A percentile compares a stretch with the other conserved stretches of the same genome.
Evolutionary conservation across 2,113 vertebrate species (phyloP).

Genomic region (Leptosomus discolor): DNA sequence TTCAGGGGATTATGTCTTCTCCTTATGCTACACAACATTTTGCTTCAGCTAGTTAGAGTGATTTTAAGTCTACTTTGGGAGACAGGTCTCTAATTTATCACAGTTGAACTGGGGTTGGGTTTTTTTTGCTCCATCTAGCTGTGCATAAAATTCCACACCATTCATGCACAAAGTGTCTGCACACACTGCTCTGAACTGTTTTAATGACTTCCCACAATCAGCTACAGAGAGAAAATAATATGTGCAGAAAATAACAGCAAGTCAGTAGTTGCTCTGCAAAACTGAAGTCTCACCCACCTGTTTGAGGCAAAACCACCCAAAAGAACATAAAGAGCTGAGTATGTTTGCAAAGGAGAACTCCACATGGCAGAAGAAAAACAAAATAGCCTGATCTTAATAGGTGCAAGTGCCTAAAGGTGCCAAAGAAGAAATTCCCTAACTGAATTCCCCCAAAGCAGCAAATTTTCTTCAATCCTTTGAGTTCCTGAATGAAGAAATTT

Average conservation of each 20-base stretch:
- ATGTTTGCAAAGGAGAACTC: neutral
- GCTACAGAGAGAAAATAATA: neutral
- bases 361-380: neutral
- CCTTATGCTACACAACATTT: neutral
- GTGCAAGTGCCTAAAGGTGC: neutral
- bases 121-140: conserved; percentile 15
- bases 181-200: neutral
- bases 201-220: neutral
- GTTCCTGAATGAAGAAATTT: neutral
- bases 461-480: neutral
- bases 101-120: neutral
- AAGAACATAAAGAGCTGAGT: neutral
- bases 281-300: neutral
- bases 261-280: neutral
- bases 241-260: neutral
- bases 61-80: neutral
- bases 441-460: neutral
- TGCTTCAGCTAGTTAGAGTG: neutral
- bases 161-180: neutral
- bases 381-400: neutral
- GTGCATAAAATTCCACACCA: neutral
- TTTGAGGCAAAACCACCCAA: neutral
- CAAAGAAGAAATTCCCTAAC: neutral
- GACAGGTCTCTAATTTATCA: neutral
- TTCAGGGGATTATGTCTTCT: neutral